Base-by-base conservation (phyloP, 37 sponge, comb jelly and placozoan genomes). In the Oscarella lobularis region DNA sequence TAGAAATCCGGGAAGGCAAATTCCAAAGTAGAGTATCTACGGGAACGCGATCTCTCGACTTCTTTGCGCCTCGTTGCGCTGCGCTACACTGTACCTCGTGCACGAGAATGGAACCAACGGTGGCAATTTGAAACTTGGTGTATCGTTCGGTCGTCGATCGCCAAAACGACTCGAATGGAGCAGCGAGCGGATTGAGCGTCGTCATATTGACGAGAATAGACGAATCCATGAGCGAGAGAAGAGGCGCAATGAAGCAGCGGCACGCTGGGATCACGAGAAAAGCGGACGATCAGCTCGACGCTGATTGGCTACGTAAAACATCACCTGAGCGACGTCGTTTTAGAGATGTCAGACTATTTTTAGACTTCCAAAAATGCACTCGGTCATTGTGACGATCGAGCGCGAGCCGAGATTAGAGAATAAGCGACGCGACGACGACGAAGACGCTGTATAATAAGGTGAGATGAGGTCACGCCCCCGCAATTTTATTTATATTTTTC, bases 11-110 rank as follows among this genome's bases (percentile, higher is more conserved):
- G 92, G 92, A 27, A 80, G 31, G 67, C 92, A 88, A n/a, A 88
- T 68, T 0, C 83, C 89, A 73, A 92, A 92, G 79, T 92, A 92
- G 2, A 85, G 78, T 27, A 91, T 37, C 92, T 91, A 72, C 27
- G 38, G 33, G 0, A 36, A 9, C 20, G 5, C 4, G 41, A 29
- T 30, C 38, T 65, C 9, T 30, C 4, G 30, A 74, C 20, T 5
- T 65, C 6, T 5, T 73, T 31, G 36, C 1, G 32, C 29, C 20
- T 1, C 29, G 3, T 1, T n/a, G 20, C 1, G 1, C 33, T 20
- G 3, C 48, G 0, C 27, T 36, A 35, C 29, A 31, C 39, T 72
- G 39, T 72, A 88, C 92, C 86, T 92, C 92, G 75, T 92, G 92
- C 33, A 75, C 30, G 0, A 92, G 6, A 1, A 92, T 38, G 3